Conservation (phyloP, 2,888 invertebrate species). For the Lamproptera curius region DNA sequence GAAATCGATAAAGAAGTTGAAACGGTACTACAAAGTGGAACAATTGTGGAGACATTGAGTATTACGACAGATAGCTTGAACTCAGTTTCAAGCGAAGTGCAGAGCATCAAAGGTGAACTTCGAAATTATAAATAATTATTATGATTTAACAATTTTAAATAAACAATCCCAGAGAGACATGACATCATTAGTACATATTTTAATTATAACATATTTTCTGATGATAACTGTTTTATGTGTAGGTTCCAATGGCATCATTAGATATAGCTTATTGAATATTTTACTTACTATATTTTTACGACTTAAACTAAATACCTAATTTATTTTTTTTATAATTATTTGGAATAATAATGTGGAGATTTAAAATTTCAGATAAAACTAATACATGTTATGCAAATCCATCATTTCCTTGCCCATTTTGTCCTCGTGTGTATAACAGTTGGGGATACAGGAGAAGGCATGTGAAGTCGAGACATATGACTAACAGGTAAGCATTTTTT, state of each 20-base stretch:
- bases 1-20: constrained; percentile 74
- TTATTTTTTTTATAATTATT: too few relatives aligned
- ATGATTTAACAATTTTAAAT: too few relatives aligned
- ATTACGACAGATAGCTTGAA: constrained; percentile 66
- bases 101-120: constrained; percentile 58
- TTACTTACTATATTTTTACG: too few relatives aligned
- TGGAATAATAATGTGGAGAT: too few relatives aligned
- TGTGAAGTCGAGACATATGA: constrained; percentile 79
- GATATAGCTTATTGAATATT: too few relatives aligned
- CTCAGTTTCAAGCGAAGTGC: constrained; percentile 59
- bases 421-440: constrained; percentile 80
- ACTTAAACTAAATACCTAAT: too few relatives aligned
- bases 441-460: constrained; percentile 82
- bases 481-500: constrained; percentile 69
- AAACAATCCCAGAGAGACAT: too few relatives aligned
- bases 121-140: too few relatives aligned
- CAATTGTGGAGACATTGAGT: constrained; percentile 66
- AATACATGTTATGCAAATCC: constrained; percentile 61
- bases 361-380: constrained; percentile 46
- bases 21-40: constrained; percentile 68
- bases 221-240: too few relatives aligned
- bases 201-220: too few relatives aligned
- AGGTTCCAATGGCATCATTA: too few relatives aligned
- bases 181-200: too few relatives aligned
- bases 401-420: constrained; percentile 81